phyloP scores from a whole-genome alignment of 2,888 invertebrate species.

The Cephus sareptanus region DNA sequence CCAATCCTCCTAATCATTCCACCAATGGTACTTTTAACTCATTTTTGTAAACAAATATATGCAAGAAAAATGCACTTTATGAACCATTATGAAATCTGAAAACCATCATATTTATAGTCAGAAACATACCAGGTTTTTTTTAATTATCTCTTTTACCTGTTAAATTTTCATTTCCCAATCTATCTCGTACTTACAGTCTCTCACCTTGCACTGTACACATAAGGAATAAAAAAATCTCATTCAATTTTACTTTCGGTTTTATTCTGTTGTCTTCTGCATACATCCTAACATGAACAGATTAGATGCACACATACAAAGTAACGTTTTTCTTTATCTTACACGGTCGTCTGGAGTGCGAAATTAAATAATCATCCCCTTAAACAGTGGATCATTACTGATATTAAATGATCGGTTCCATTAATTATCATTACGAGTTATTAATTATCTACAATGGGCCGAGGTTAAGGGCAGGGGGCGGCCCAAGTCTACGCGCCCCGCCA shows the following conservation, averaged over 20 bases:
- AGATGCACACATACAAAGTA: conserved; percentile 57
- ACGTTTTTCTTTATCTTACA: conserved; percentile 53
- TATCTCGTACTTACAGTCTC: neutral
- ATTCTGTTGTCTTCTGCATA: conserved; percentile 60
- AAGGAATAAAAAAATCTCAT: conserved; percentile 7
- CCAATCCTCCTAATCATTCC: neutral
- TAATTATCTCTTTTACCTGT: neutral
- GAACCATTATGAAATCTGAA: neutral
- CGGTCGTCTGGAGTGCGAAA: conserved; percentile 48
- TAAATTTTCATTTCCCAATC: neutral
- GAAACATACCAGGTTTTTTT: neutral
- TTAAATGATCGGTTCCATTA: conserved; percentile 40
- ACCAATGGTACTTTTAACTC: neutral
- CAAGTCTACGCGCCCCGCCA: conserved; percentile 66
- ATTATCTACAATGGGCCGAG: conserved; percentile 67
- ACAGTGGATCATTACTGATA: conserved; percentile 42
- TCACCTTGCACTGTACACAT: neutral
- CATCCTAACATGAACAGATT: conserved; percentile 65
- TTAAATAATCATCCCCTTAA: conserved; percentile 42
- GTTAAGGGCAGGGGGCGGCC: conserved; percentile 65
- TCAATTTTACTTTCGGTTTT: conserved; percentile 34
- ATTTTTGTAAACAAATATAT: neutral
- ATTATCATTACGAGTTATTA: conserved; percentile 57
- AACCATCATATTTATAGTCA: neutral
- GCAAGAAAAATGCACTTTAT: neutral